A percentile compares a stretch with the other conserved stretches of the same genome.
Evolutionary conservation across 2,113 vertebrate species (phyloP).

Genomic region (Rattus rattus): DNA sequence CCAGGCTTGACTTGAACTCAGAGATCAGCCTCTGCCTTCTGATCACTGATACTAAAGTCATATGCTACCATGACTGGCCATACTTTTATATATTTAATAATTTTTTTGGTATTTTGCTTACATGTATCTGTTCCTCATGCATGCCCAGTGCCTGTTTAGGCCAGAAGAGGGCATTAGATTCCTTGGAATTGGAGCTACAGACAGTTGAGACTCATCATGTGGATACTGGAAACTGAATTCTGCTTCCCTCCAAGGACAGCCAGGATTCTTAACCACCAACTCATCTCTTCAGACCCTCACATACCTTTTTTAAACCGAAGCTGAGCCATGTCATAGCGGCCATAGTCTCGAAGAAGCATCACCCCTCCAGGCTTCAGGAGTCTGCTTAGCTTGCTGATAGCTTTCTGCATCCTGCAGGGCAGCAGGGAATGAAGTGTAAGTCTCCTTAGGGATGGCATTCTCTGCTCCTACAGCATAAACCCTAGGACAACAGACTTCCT

Average conservation of each 20-base stretch:
- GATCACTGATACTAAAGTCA: background rate
- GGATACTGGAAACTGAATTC: background rate
- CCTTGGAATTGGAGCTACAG: background rate
- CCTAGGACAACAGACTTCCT: background rate
- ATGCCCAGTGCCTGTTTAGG: background rate
- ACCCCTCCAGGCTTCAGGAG: slow-evolving; percentile 95
- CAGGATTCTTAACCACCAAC: background rate
- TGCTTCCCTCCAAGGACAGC: background rate
- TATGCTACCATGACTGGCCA: background rate
- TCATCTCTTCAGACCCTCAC: background rate
- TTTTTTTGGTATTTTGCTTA: background rate
- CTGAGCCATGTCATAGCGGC: slow-evolving; percentile 97
- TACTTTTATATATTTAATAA: background rate
- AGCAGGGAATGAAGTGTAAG: background rate
- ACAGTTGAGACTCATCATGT: background rate
- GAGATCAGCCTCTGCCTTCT: background rate
- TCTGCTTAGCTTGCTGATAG: slow-evolving; percentile 88
- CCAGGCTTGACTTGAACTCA: background rate
- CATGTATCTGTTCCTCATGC: background rate
- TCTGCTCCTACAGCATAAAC: background rate
- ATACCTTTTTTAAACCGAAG: slow-evolving; percentile 97
- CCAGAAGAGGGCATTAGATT: background rate
- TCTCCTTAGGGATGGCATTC: background rate
- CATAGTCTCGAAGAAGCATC: slow-evolving; percentile 96
- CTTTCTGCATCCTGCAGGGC: slow-evolving; percentile 90